Evolutionary conservation across 2,888 invertebrate genomes (phyloP), one percentile per base, ranked within the genome.

Genomic region (Mycalesis mineus): DNA sequence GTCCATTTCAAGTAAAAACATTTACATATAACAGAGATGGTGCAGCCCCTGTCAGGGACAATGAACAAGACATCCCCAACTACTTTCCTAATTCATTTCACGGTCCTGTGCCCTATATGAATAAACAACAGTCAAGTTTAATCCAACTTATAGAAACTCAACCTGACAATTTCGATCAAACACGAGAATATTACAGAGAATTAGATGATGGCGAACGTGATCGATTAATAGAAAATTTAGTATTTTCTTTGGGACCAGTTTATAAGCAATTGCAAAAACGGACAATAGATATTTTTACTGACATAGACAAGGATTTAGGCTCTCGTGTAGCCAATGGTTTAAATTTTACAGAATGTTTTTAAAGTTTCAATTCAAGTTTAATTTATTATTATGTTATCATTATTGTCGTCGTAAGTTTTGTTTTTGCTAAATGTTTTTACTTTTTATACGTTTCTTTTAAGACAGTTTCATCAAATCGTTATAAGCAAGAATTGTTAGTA

Each of bases 21-120:
- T 80, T 88, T 44, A 96, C 97, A 80, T 97, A 96, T 77, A 97
- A 97, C 82, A 93, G 98, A 37, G 98, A 98, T 80, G 98, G 98
- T 0, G 8, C 1, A 8, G 92, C 93, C 3, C 94, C 94, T 91
- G 90, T 92, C 41, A 91, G 93, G 9, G 84, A 92, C 68, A 97
- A 97, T 80, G 97, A 97, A 84, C 94, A 93, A 7, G 95, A 95
- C 15, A 94, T 95, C 4, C 98, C 98, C 5, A 98, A 98, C 83
- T 99, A 99, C 80, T 97, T 93, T 90, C 99, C 99, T 0, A 99
- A 99, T 89, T 98, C 97, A 64, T 99, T 98, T 86, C 91, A 92
- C 60, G 98, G 98, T 0, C 97, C 98, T 73, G 96, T 97, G 63
- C 96, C 97, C 78, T 95, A 97, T 0, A 97, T 97, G 77, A 98